Percentiles rank a stretch among this genome's conserved stretches.
Conservation (phyloP, 2,113 vertebrate genomes). For the Sylvietta virens region DNA sequence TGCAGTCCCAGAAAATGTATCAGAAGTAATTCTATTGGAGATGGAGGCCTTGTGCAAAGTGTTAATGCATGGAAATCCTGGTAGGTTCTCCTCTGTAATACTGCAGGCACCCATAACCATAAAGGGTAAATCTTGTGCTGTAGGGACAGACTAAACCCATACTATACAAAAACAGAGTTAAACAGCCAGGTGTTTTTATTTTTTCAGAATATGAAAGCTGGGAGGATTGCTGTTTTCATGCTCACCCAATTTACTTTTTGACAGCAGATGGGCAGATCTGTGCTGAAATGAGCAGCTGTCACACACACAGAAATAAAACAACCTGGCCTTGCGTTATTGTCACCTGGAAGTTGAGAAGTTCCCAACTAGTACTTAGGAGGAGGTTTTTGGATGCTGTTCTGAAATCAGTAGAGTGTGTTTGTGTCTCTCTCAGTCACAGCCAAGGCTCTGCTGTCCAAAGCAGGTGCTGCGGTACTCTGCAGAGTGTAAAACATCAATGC, state of each 20-base stretch:
- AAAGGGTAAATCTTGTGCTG: neutral
- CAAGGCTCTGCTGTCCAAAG: neutral
- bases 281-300: neutral
- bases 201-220: neutral
- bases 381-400: neutral
- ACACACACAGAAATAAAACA: neutral
- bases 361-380: rapidly evolving
- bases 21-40: neutral
- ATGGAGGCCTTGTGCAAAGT: neutral
- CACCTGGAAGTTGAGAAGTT: neutral
- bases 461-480: neutral
- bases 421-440: neutral
- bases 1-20: neutral
- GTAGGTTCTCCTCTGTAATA: neutral
- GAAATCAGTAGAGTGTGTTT: neutral
- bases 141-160: neutral
- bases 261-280: neutral
- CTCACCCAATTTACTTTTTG: neutral
- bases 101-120: neutral
- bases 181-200: neutral
- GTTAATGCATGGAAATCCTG: neutral
- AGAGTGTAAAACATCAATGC: neutral
- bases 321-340: neutral
- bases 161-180: neutral
- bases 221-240: neutral